Base-by-base conservation (phyloP, 2,113 vertebrate species). In the Cephalopterus ornatus region DNA sequence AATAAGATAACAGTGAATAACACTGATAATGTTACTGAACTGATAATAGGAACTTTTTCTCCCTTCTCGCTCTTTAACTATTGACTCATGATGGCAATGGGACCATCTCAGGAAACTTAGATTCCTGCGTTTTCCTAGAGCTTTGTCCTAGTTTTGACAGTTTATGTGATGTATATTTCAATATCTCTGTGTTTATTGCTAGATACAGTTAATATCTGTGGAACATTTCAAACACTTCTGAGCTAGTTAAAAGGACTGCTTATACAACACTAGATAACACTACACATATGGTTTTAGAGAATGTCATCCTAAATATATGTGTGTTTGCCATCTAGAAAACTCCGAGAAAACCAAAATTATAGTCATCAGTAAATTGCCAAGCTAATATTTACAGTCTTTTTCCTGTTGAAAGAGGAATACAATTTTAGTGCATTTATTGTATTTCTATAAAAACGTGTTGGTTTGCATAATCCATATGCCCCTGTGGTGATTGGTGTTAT, bases 81-180 rank as follows among this genome's bases (percentile, higher is more conserved):
- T 30, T 7, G 1, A 30, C 8, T 71, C 26, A 6, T 14, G 4
- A 26, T 32, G 41, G 15, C 2, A 58, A n/a, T 3, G 2, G 5
- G 4, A n/a, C 2, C 52, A 70, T 24, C 73, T 53, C 47, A 61
- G 37, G 16, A 62, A 81, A 58, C 12, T 15, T 3, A 0, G 7
- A 47, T 50, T 52, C 8, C 7, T 56, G 30, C 30, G 3, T 89
- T 89, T 58, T 61, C 4, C 39, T 5, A 39, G 24, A 61, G 35
- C 8, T 46, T 80, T 87, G 8, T 1, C 66, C 5, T 50, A 24
- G 2, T 24, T 27, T 61, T n/a, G 8, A 26, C 26, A 13, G 1
- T 7, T 52, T 79, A n/a, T 39, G 10, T 32, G 19, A 30, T 23
- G 3, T 4, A 2, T 63, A 32, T 65, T 72, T 83, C 17, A 46